Base-by-base conservation (phyloP, 92 coral and sea anemone genomes). In the Paragorgia papillata region DNA sequence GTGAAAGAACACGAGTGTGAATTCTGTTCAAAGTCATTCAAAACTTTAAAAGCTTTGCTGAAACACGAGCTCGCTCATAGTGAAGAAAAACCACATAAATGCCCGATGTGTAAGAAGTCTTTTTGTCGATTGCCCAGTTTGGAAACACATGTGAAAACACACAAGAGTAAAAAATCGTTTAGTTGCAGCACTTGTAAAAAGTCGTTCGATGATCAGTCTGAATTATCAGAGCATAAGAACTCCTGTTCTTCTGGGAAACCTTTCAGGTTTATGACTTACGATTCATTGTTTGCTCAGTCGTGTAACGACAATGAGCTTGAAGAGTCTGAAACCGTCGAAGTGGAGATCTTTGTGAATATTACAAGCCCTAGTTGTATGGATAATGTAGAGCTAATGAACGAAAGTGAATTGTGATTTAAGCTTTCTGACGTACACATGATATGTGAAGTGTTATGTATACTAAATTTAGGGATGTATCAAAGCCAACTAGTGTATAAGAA, bases 1-100 rank as follows among this genome's bases (percentile, higher is more conserved):
- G 80, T 61, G 44, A 86, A 76, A 32, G 83, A 81, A 5, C 67
- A 46, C 19, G 69, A 76, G 44, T 86, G 89, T 50, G 78, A 80
- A 48, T 71, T 73, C 40, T 86, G 89, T 55, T 22, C 79, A 1
- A 86, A 86, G 66, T 41, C 89, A 0, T 86, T 81, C 51, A 57
- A 73, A 4, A 86, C 86, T 0, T 82, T 78, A 12, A 54, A 76
- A 25, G 79, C 83, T 1, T 74, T 86, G 19, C 79, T 86, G 18
- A 74, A 84, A n/a, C 89, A 86, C 32, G 86, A 86, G 27, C 64
- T 79, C 9, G 14, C 15, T 13, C 89, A 86, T 49, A 68, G 46
- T 34, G 69, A 37, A 0, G 86, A 86, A 29, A 81, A 67, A 33
- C 83, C 80, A n/a, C 66, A 75, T 62, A 27, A 75, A 30, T 81